Conservation (phyloP, 2,888 invertebrate genomes). For the Leucophora obtusa region DNA sequence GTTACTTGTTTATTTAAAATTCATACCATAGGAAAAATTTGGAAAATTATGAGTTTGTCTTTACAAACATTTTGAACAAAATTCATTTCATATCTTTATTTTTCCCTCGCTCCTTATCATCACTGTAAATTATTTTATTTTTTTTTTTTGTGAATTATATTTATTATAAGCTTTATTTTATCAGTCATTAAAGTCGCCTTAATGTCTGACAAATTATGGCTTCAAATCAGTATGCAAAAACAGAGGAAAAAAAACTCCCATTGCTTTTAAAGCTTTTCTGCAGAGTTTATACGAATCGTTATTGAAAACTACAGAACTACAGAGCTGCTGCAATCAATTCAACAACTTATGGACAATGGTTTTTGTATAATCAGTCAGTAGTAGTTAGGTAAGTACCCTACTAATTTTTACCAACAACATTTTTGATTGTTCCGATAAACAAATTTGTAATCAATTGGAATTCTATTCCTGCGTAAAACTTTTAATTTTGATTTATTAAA, state of each 20-base stretch:
- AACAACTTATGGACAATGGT: not conserved
- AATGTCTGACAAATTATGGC: constrained; percentile 68
- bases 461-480: too few relatives aligned
- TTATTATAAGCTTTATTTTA: constrained; percentile 53
- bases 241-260: constrained; percentile 16
- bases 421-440: too few relatives aligned
- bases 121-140: constrained; percentile 16
- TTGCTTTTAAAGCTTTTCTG: constrained; percentile 28
- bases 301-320: not conserved
- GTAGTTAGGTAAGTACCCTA: too few relatives aligned
- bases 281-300: not conserved
- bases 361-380: too few relatives aligned
- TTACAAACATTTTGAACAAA: not conserved
- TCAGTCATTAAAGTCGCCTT: constrained; percentile 71
- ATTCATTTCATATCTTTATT: not conserved
- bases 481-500: too few relatives aligned
- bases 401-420: too few relatives aligned
- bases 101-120: constrained; percentile 34
- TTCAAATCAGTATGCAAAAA: constrained; percentile 22
- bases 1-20: constrained; percentile 4
- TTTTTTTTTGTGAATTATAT: constrained; percentile 1
- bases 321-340: not conserved
- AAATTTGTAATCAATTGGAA: too few relatives aligned
- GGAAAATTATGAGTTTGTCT: not conserved
- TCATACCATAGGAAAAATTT: not conserved